phyloP scores from a whole-genome alignment of 2,113 vertebrate species.

The Corydoras maculifer region DNA sequence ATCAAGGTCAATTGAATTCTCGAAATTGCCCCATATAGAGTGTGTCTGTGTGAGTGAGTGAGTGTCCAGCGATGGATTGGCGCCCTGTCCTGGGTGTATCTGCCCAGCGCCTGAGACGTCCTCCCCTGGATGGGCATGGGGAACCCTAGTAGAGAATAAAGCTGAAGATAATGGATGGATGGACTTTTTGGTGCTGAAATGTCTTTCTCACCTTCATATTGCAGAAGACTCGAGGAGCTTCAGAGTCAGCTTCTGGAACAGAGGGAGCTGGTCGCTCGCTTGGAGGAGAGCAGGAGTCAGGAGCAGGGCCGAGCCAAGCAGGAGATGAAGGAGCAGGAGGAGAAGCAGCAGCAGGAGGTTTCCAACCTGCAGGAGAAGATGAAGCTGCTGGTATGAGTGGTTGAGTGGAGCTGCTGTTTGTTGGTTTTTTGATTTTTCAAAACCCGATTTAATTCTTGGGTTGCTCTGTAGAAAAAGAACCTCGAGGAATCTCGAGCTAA shows the following conservation, averaged over 20 bases:
- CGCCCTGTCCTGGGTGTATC: too few relatives aligned
- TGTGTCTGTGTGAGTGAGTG: too few relatives aligned
- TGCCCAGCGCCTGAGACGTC: too few relatives aligned
- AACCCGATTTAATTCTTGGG: neutral
- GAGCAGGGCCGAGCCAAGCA: constrained; percentile 68
- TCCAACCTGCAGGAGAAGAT: constrained; percentile 68
- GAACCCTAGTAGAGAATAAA: too few relatives aligned
- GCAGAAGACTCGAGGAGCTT: constrained; percentile 80
- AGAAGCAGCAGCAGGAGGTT: constrained; percentile 66
- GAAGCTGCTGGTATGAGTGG: constrained; percentile 69
- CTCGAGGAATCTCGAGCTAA: constrained; percentile 62
- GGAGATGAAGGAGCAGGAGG: constrained; percentile 62
- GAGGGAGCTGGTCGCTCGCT: constrained; percentile 66
- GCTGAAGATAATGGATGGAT: too few relatives aligned
- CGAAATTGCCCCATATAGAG: too few relatives aligned
- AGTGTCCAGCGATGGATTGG: too few relatives aligned
- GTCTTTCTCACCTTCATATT: neutral
- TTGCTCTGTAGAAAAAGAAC: constrained; percentile 54
- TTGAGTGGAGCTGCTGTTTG: too few relatives aligned
- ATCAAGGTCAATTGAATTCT: too few relatives aligned
- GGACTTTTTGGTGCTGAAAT: neutral
- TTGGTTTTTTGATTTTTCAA: neutral
- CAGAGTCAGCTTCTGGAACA: constrained; percentile 76
- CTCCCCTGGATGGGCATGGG: too few relatives aligned
- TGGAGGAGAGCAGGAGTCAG: constrained; percentile 69